These are phyloP conservation scores for Coecobrya sp. DNA, from an alignment of 2,888 invertebrate species.

Conservation along the genomic window DNA sequence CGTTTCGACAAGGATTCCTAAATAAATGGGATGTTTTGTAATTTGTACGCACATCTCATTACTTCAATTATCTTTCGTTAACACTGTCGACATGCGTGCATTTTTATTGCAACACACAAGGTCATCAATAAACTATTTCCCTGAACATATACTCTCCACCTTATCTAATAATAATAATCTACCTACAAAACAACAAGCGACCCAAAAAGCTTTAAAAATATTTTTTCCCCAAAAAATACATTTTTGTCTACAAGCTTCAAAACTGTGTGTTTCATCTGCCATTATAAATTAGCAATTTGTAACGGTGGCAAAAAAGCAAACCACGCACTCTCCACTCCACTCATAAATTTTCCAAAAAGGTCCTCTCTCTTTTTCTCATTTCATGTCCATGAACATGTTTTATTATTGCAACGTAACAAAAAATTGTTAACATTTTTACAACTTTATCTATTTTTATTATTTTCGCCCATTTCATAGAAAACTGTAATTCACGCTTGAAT, in stretches of 20 bases:
- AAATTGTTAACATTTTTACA: not conserved
- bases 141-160: not conserved
- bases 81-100: not conserved
- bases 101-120: not conserved
- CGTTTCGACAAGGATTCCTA: not conserved
- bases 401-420: not conserved
- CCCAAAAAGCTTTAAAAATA: no score
- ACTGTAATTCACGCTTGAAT: constrained; percentile 45
- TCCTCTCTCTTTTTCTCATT: not conserved
- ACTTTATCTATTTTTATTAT: not conserved
- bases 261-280: not conserved
- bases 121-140: not conserved
- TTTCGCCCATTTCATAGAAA: constrained; percentile 13
- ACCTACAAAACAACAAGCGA: no score
- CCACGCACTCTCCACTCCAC: not conserved
- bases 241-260: no score
- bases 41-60: not conserved
- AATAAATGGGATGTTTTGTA: not conserved
- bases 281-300: constrained; percentile 37
- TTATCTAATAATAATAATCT: no score
- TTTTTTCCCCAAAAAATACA: no score
- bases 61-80: not conserved
- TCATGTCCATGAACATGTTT: not conserved
- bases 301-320: not conserved
- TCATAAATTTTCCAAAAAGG: not conserved